phyloP scores from a whole-genome alignment of 2,888 invertebrate genomes.

The Ophion ventricosus region DNA sequence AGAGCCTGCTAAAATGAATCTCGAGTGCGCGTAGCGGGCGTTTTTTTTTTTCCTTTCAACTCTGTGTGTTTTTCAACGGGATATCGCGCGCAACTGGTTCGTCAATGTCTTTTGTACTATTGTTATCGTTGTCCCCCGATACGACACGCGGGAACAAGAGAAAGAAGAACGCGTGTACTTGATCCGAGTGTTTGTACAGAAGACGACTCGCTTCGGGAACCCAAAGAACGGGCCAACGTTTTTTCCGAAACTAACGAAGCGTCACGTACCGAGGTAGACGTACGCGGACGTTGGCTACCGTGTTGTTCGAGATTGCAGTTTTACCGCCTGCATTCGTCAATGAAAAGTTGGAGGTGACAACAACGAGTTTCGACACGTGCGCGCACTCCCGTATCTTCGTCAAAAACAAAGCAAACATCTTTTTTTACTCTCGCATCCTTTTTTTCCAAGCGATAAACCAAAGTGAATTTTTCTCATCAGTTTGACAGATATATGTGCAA shows the following conservation, averaged over 20 bases:
- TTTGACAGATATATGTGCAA: background rate
- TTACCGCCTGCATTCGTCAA: background rate
- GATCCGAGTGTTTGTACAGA: conserved; percentile 26
- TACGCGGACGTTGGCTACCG: background rate
- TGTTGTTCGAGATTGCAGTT: background rate
- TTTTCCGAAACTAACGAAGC: background rate
- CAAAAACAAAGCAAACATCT: background rate
- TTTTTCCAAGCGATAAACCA: background rate
- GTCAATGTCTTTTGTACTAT: conserved; percentile 24
- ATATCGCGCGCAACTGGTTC: conserved; percentile 8
- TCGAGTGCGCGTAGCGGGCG: conserved; percentile 16
- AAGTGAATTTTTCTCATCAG: background rate
- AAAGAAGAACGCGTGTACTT: conserved; percentile 5
- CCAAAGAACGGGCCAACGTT: background rate
- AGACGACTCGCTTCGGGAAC: background rate
- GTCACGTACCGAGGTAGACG: no score
- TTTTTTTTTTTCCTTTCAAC: background rate
- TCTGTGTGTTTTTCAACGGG: background rate
- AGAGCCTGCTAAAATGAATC: conserved; percentile 22
- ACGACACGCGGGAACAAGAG: conserved; percentile 7
- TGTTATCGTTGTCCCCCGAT: conserved; percentile 17
- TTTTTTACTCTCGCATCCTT: background rate
- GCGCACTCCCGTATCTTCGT: conserved; percentile 43
- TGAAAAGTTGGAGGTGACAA: background rate
- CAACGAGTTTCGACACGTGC: conserved; percentile 41